Conservation (phyloP, 2,113 vertebrate species). For the Baryphthengus martii region DNA sequence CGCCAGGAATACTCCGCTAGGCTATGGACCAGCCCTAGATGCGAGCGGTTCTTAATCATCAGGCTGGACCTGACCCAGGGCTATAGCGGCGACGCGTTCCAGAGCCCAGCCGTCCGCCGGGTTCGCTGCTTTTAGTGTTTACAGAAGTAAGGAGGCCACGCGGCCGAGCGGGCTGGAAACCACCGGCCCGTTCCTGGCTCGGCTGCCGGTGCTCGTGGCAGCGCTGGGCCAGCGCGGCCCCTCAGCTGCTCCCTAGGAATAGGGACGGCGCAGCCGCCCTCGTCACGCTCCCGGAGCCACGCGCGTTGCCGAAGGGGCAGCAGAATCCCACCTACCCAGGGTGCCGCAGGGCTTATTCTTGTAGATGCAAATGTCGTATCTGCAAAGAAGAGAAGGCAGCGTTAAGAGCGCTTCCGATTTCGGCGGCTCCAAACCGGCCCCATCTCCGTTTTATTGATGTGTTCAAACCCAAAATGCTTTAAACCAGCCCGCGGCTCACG, state of each 20-base stretch:
- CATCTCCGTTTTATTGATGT: accelerated
- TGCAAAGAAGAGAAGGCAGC: constrained; percentile 42
- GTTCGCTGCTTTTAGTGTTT: not conserved
- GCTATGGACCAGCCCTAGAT: not conserved
- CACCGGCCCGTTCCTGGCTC: not conserved
- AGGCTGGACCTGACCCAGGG: constrained; percentile 15
- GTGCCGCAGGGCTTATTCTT: constrained; percentile 99
- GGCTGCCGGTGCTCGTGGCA: accelerated
- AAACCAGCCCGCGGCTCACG: accelerated
- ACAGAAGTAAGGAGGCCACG: not conserved
- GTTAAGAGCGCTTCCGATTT: accelerated
- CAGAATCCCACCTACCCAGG: constrained; percentile 77
- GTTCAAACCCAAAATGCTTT: not conserved
- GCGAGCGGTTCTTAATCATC: not conserved
- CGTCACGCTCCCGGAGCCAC: accelerated
- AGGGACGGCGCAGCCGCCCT: not conserved
- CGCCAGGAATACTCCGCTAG: constrained; percentile 5
- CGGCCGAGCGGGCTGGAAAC: not conserved
- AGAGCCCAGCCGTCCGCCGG: not conserved
- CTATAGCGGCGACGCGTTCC: not conserved
- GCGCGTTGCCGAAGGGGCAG: accelerated
- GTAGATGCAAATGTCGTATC: constrained; percentile 99
- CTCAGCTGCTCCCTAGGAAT: not conserved
- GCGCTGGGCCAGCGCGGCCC: not conserved
- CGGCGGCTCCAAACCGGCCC: accelerated